Evolutionary conservation across 92 coral and sea anemone species (phyloP).

Genomic region (Parazoanthus darwini): DNA sequence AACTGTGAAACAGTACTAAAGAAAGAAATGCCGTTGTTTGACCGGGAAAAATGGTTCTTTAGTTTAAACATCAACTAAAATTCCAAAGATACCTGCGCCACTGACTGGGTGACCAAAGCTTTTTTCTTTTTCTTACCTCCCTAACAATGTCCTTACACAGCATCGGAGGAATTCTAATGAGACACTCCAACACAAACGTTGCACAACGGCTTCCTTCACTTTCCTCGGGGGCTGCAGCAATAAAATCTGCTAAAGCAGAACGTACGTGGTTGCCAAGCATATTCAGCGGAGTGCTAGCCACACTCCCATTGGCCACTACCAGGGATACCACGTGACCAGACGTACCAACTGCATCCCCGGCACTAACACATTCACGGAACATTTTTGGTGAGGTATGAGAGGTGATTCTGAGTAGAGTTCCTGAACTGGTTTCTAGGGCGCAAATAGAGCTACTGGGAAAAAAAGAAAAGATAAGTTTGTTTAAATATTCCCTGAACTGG

Average conservation of each 20-base stretch:
- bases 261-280: slow-evolving; percentile 81
- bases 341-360: slow-evolving; percentile 66
- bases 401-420: slow-evolving; percentile 65
- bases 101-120: no score
- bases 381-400: slow-evolving; percentile 58
- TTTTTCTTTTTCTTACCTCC: slow-evolving; percentile 53
- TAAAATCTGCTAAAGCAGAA: slow-evolving; percentile 48
- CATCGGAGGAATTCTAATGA: slow-evolving; percentile 69
- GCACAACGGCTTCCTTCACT: slow-evolving; percentile 43
- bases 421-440: slow-evolving; percentile 73
- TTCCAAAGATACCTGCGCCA: no score
- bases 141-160: slow-evolving; percentile 70
- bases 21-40: no score
- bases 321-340: slow-evolving; percentile 87
- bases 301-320: slow-evolving; percentile 78
- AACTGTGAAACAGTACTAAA: no score
- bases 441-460: slow-evolving; percentile 38
- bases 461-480: background rate
- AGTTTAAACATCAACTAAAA: no score
- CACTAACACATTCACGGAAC: slow-evolving; percentile 53
- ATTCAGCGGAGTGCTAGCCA: slow-evolving; percentile 74
- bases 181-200: slow-evolving; percentile 72
- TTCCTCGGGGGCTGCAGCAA: slow-evolving; percentile 21
- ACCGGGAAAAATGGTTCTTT: no score
- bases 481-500: background rate